These are phyloP conservation scores for Monodelphis domestica DNA, from an alignment of 2,797 vertebrate species.

Conservation along the genomic window DNA sequence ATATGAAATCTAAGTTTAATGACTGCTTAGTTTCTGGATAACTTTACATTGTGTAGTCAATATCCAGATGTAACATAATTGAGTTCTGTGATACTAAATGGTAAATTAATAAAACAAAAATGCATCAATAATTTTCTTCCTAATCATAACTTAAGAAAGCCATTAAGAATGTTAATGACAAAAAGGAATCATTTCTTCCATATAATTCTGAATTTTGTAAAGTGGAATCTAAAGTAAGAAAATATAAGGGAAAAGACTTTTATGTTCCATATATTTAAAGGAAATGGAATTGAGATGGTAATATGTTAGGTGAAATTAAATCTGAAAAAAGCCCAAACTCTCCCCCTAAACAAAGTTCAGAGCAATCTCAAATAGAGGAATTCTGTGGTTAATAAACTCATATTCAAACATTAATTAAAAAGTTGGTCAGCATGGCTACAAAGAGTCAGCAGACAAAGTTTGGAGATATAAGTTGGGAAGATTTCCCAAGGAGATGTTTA, in stretches of 20 bases:
- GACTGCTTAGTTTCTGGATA: background rate
- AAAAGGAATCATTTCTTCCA: background rate
- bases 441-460: conserved; percentile 9
- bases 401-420: background rate
- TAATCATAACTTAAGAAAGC: background rate
- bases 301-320: background rate
- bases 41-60: background rate
- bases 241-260: background rate
- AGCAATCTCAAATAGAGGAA: background rate
- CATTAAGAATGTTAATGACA: background rate
- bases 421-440: background rate
- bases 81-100: background rate
- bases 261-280: background rate
- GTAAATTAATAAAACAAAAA: background rate
- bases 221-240: background rate
- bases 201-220: background rate
- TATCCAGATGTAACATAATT: background rate
- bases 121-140: background rate
- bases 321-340: background rate
- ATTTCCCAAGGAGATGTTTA: conserved; percentile 16
- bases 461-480: conserved; percentile 8
- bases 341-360: background rate
- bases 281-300: background rate
- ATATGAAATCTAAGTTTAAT: background rate
- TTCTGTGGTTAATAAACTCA: background rate